A percentile compares a stretch with the other conserved stretches of the same genome.
phyloP scores from a whole-genome alignment of 2,113 vertebrate species.

The Lipophrys pholis region DNA sequence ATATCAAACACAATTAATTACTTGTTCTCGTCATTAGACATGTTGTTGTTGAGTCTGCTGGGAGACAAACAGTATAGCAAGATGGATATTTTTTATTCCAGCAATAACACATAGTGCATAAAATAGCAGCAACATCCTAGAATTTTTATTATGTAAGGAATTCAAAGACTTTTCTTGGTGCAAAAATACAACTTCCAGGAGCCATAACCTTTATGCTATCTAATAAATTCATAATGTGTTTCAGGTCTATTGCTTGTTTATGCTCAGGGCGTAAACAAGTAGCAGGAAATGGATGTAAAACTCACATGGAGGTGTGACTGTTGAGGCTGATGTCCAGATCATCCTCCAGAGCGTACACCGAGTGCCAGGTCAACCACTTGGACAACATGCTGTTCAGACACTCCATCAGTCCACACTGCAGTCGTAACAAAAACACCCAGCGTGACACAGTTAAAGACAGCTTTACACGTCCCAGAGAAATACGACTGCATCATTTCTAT shows the following conservation, averaged over 20 bases:
- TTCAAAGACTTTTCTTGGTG: slow-evolving; percentile 5
- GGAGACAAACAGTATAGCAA: neutral
- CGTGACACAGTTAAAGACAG: neutral
- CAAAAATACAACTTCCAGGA: slow-evolving; percentile 13
- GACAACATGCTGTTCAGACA: slow-evolving; percentile 88
- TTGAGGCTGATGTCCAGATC: slow-evolving; percentile 78
- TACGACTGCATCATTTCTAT: neutral
- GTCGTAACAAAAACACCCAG: neutral
- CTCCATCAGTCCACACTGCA: slow-evolving; percentile 91
- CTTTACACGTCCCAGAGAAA: slow-evolving; percentile 4
- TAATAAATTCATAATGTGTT: slow-evolving; percentile 21
- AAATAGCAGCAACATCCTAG: slow-evolving; percentile 1
- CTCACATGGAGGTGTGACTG: slow-evolving; percentile 84
- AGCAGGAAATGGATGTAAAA: slow-evolving; percentile 12
- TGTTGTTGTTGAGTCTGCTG: neutral
- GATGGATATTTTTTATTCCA: neutral
- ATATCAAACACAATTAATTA: neutral
- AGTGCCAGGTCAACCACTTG: slow-evolving; percentile 91
- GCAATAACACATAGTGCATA: slow-evolving; percentile 1
- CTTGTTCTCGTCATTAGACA: neutral
- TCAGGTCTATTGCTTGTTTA: slow-evolving; percentile 27
- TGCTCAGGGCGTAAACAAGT: slow-evolving; percentile 19
- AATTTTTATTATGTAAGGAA: slow-evolving; percentile 5
- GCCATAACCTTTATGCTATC: neutral
- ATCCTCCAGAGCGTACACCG: slow-evolving; percentile 76